Conservation (phyloP, 2,888 invertebrate species). For the Tinea trinotella region DNA sequence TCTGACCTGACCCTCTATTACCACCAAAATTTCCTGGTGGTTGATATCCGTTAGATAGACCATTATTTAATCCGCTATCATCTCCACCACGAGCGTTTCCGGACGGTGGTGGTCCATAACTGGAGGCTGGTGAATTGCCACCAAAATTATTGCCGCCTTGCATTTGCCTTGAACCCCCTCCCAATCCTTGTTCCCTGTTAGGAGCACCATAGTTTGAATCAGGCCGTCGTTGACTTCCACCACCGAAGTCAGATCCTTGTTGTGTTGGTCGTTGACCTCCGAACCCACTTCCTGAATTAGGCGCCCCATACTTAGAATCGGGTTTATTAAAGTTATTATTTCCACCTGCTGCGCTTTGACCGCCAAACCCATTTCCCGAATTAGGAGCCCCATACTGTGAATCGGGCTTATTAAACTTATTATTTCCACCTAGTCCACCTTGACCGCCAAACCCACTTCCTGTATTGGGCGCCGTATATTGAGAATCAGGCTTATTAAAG, state of each 20-base stretch:
- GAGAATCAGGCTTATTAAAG: conserved; percentile 34
- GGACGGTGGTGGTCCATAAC: conserved; percentile 19
- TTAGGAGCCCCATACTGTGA: conserved; percentile 44
- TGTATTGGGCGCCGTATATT: conserved; percentile 45
- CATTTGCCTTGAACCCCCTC: conserved; percentile 24
- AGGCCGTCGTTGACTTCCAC: conserved; percentile 29
- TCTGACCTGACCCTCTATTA: conserved; percentile 2
- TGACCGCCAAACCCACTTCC: conserved; percentile 21
- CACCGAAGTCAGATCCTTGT: conserved; percentile 20
- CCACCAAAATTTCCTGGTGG: conserved; percentile 22
- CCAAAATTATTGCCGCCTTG: conserved; percentile 6
- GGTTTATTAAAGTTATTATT: conserved; percentile 30
- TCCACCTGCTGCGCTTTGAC: conserved; percentile 23
- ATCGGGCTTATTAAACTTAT: conserved; percentile 32
- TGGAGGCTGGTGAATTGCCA: neutral
- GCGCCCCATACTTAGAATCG: conserved; percentile 44
- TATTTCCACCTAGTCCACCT: conserved; percentile 21
- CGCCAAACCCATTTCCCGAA: conserved; percentile 28
- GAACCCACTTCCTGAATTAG: conserved; percentile 29
- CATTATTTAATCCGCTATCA: conserved; percentile 27
- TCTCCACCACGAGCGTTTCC: conserved; percentile 26
- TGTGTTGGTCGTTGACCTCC: conserved; percentile 19
- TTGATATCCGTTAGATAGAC: conserved; percentile 14
- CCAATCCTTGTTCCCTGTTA: conserved; percentile 30
- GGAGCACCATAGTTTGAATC: conserved; percentile 47